Percentiles rank a stretch among this genome's conserved stretches.
Conservation (phyloP, 1,140 invertebrate species). For the Drosophila ambigua region DNA sequence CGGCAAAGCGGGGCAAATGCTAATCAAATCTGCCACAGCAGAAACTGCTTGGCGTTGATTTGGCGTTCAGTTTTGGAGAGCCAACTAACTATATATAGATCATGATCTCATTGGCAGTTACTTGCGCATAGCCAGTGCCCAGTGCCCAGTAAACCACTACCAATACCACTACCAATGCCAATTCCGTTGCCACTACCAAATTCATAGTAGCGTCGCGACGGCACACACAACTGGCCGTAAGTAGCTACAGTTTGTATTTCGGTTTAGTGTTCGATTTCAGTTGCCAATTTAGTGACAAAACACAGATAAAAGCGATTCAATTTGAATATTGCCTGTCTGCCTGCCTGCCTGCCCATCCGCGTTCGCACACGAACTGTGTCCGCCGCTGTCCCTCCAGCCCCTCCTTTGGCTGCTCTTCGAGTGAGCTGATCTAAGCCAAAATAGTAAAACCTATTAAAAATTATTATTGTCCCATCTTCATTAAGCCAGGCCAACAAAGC, state of each 20-base stretch:
- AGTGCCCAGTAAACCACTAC: too few relatives aligned
- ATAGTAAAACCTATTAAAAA: constrained; percentile 76
- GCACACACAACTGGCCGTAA: constrained; percentile 36
- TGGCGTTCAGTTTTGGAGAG: constrained; percentile 11
- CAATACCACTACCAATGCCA: constrained; percentile 6
- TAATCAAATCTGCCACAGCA: constrained; percentile 55
- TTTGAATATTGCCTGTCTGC: constrained; percentile 62
- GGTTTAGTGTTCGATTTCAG: constrained; percentile 61
- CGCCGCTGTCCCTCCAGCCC: background rate
- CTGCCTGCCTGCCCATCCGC: constrained; percentile 19
- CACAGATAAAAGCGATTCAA: constrained; percentile 71
- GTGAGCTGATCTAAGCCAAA: constrained; percentile 54
- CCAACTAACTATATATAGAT: constrained; percentile 64
- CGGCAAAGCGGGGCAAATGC: constrained; percentile 38
- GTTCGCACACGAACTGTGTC: constrained; percentile 11
- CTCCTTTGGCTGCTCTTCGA: constrained; percentile 16
- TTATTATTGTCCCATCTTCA: constrained; percentile 75
- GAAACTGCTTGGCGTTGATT: constrained; percentile 23
- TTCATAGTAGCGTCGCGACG: too few relatives aligned
- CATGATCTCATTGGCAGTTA: constrained; percentile 67
- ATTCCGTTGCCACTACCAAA: constrained; percentile 22
- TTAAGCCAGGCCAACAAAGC: constrained; percentile 53
- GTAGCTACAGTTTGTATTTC: constrained; percentile 56
- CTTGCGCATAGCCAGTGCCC: constrained; percentile 66
- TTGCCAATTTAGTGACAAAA: constrained; percentile 78